Percentiles rank a stretch among this genome's conserved stretches.
Conservation (phyloP, 2,888 invertebrate species). For the Spilarctia lutea region DNA sequence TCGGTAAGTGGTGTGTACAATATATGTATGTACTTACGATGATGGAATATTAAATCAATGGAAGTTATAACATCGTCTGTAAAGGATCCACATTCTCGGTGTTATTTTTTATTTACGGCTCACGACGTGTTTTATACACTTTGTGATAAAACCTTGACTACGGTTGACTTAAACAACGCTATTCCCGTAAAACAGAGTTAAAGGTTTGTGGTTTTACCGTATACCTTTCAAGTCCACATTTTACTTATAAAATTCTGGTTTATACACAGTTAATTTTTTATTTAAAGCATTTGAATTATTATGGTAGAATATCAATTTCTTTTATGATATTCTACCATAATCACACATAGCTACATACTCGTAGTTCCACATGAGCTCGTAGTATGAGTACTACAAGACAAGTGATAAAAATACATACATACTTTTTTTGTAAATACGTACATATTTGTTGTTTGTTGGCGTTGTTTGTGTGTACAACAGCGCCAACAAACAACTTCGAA, state of each 20-base stretch:
- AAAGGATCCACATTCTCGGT: constrained; percentile 56
- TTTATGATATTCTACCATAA: no score
- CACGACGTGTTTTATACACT: constrained; percentile 47
- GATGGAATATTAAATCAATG: constrained; percentile 49
- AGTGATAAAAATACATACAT: no score
- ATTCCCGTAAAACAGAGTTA: constrained; percentile 37
- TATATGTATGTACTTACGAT: constrained; percentile 27
- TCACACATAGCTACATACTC: no score
- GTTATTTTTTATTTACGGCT: constrained; percentile 40
- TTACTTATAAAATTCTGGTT: background rate
- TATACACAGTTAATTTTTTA: background rate
- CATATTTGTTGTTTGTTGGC: no score
- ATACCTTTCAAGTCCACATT: background rate
- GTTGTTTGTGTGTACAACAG: no score
- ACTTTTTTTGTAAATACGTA: no score
- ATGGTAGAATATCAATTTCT: background rate
- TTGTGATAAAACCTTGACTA: constrained; percentile 46
- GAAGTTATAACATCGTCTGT: constrained; percentile 55
- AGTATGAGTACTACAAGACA: no score
- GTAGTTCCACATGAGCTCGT: no score
- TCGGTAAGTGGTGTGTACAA: constrained; percentile 13
- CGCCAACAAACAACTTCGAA: no score
- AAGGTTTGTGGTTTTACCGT: background rate
- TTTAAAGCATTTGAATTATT: background rate
- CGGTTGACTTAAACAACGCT: constrained; percentile 35